Base-by-base conservation (phyloP, 2,797 vertebrate genomes). In the Anguilla pacifica region DNA sequence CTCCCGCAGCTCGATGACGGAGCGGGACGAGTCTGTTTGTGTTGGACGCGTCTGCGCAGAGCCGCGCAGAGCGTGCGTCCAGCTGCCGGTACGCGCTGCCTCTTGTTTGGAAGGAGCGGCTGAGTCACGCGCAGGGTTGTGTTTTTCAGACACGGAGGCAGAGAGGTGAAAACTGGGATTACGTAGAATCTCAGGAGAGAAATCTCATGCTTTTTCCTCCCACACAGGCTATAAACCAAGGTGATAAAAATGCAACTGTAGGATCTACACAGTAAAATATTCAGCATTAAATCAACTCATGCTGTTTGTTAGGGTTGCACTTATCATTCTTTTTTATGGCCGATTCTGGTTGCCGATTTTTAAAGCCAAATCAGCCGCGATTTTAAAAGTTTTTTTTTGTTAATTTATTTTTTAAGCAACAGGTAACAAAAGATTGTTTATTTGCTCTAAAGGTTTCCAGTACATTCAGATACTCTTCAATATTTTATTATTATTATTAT, bases 111-210 rank as follows among this genome's bases (percentile, higher is more conserved):
- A 83, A 87, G 91, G 92, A 93, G 90, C 89, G 90, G 92, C 92
- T 96, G 94, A 95, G 91, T 95, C 93, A 92, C 89, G 35, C 9
- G n/a, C 84, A 92, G 87, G 92, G 81, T 88, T 79, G 67, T 92
- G 93, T 95, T 95, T 94, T 92, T 93, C 89, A 89, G 89, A 89
- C 91, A 70, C 28, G 85, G 85, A 13, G 87, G 46, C 49, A n/a
- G 46, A 84, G 35, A 51, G 22, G 46, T 51, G 46, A 49, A 51
- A 81, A 81, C 43, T 43, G 43, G 74, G 35, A 17, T 19, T 39
- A 39, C 15, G 53, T 31, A 79, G 15, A 57, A n/a, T 10, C 51
- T 59, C 31, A 3, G 28, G 53, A 53, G 72, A n/a, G 22, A 67
- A n/a, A 79, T 6, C 39, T 53, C 22, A 79, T 15, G 31, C 9